phyloP scores from a whole-genome alignment of 2,888 invertebrate genomes.

The Tachina fera region DNA sequence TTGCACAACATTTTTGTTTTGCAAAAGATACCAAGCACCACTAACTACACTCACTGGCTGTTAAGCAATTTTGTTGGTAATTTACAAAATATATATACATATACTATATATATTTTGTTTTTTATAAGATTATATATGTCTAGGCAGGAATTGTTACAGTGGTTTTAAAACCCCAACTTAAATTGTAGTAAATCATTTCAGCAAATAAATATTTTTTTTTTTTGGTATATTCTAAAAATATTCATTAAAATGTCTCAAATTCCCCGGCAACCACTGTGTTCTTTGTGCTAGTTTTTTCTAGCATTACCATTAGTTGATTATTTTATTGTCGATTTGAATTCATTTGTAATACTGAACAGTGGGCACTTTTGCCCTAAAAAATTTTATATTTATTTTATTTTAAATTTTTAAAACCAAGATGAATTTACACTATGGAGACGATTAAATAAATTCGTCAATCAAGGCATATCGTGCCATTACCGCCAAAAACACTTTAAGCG shows the following conservation, averaged over 20 bases:
- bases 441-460: no score
- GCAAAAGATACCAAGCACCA: conserved; percentile 25
- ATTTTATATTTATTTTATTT: not conserved
- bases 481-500: no score
- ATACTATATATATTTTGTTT: conserved; percentile 58
- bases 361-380: not conserved
- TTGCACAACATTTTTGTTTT: conserved; percentile 31
- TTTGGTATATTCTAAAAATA: not conserved
- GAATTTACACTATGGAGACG: no score
- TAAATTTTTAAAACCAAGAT: no score
- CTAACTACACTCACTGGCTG: conserved; percentile 55
- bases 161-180: not conserved
- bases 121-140: conserved; percentile 38
- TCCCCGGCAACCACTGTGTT: conserved; percentile 27
- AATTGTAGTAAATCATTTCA: not conserved
- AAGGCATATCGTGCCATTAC: no score
- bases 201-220: not conserved
- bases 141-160: not conserved
- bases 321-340: conserved; percentile 40
- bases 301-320: conserved; percentile 41
- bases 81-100: conserved; percentile 38
- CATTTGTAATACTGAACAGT: not conserved
- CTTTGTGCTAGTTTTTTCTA: conserved; percentile 12
- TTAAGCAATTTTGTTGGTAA: conserved; percentile 68
- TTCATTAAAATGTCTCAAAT: not conserved